A percentile compares a stretch with the other conserved stretches of the same genome.
These are phyloP conservation scores for Nysson spinosus DNA, from an alignment of 2,888 invertebrate genomes.

Conservation along the genomic window DNA sequence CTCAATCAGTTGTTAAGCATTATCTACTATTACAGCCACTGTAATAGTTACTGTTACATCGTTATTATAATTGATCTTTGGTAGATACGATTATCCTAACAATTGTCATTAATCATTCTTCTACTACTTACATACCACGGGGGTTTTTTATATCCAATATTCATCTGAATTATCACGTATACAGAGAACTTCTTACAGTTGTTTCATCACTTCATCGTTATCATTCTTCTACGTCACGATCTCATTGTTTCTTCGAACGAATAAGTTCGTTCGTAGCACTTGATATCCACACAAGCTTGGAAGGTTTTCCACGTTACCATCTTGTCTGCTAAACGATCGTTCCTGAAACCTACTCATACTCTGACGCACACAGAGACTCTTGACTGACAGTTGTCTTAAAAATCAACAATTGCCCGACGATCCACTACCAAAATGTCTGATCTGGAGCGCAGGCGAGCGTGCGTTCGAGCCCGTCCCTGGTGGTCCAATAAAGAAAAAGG, in stretches of 20 bases:
- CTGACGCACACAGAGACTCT: conserved; percentile 52
- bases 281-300: conserved; percentile 7
- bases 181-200: no score
- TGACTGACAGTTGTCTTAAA: conserved; percentile 48
- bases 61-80: no score
- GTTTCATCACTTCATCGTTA: no score
- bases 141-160: no score
- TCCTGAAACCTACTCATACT: conserved; percentile 39
- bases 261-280: conserved; percentile 5
- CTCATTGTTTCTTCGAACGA: conserved; percentile 6
- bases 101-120: no score
- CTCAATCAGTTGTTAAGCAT: no score
- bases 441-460: conserved; percentile 74
- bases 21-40: no score
- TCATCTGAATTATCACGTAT: no score
- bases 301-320: conserved; percentile 18
- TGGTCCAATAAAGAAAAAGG: conserved; percentile 67
- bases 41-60: no score
- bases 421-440: conserved; percentile 71
- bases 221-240: no score
- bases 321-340: conserved; percentile 26
- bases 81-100: no score
- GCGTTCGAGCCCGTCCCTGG: conserved; percentile 70
- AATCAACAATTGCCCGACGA: conserved; percentile 55
- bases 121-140: no score